Evolutionary conservation across 2,888 invertebrate genomes (phyloP).

Genomic region (Calameuta idolon): DNA sequence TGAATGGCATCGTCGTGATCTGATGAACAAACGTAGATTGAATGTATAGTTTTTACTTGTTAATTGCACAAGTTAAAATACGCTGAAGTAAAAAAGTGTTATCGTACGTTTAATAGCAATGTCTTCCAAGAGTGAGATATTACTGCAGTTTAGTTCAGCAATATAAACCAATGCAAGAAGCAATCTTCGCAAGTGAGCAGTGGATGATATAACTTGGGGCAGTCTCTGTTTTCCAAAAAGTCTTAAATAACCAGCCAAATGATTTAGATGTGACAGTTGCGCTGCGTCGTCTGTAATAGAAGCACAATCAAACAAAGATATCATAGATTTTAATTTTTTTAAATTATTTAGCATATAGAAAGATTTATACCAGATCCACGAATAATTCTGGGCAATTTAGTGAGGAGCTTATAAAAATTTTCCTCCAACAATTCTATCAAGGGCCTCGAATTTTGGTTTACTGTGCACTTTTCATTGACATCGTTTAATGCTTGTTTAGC

Average conservation of each 20-base stretch:
- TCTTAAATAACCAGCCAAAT: slow-evolving; percentile 76
- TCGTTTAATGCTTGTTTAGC: slow-evolving; percentile 62
- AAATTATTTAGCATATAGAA: not conserved
- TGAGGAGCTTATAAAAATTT: slow-evolving; percentile 72
- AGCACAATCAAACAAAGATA: not conserved
- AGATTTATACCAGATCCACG: slow-evolving; percentile 66
- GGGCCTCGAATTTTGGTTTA: slow-evolving; percentile 56
- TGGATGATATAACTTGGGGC: slow-evolving; percentile 70
- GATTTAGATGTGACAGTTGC: slow-evolving; percentile 74
- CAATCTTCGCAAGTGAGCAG: slow-evolving; percentile 71
- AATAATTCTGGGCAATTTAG: slow-evolving; percentile 74
- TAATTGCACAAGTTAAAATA: not conserved
- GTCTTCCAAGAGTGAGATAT: slow-evolving; percentile 71
- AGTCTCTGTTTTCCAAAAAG: slow-evolving; percentile 72
- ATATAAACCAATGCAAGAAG: slow-evolving; percentile 71
- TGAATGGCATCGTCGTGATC: slow-evolving; percentile 64
- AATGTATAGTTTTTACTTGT: slow-evolving; percentile 12
- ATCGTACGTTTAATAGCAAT: slow-evolving; percentile 62
- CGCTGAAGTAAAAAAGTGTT: slow-evolving; percentile 12
- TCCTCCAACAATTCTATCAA: slow-evolving; percentile 72
- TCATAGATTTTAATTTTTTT: not conserved
- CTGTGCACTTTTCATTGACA: slow-evolving; percentile 66
- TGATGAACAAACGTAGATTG: slow-evolving; percentile 26
- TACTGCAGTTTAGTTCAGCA: slow-evolving; percentile 68
- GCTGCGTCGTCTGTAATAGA: slow-evolving; percentile 70